Percentiles rank a stretch among this genome's conserved stretches.
Conservation (phyloP, 2,113 vertebrate species). For the Girardinichthys multiradiatus region DNA sequence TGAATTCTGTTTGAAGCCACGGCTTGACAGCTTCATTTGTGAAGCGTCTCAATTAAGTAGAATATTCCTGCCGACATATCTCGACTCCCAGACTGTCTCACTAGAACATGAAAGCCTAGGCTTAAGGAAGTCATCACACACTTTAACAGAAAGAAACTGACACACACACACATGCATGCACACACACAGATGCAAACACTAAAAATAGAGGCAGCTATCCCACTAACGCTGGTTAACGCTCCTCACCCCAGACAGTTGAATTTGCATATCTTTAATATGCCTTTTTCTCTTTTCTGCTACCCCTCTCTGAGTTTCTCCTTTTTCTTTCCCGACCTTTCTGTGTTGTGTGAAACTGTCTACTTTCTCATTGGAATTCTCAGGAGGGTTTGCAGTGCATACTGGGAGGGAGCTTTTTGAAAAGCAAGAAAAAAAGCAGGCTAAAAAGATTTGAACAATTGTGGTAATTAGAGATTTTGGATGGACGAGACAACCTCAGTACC, state of each 20-base stretch:
- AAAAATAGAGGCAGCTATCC: constrained; percentile 80
- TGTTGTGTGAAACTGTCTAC: constrained; percentile 63
- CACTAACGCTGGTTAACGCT: constrained; percentile 77
- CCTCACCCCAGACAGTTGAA: constrained; percentile 76
- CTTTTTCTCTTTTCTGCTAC: constrained; percentile 44
- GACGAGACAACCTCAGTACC: constrained; percentile 37
- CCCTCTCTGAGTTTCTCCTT: constrained; percentile 28
- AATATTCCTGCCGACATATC: constrained; percentile 78
- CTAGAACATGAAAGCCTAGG: constrained; percentile 75
- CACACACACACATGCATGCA: constrained; percentile 26
- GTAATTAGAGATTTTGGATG: constrained; percentile 80
- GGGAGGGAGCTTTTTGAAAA: constrained; percentile 67
- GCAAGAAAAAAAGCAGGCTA: constrained; percentile 56
- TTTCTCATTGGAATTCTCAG: constrained; percentile 73
- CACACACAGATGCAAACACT: constrained; percentile 57
- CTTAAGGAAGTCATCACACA: constrained; percentile 83
- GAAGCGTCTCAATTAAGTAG: constrained; percentile 79
- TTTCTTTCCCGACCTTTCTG: constrained; percentile 47
- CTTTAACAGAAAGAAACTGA: constrained; percentile 63
- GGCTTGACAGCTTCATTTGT: constrained; percentile 75
- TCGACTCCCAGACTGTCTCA: constrained; percentile 73
- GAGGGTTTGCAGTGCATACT: constrained; percentile 76
- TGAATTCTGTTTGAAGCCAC: constrained; percentile 72
- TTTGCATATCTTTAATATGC: constrained; percentile 82
- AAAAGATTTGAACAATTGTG: constrained; percentile 75